These are phyloP conservation scores for Phania funesta DNA, from an alignment of 2,888 invertebrate genomes.

Conservation along the genomic window DNA sequence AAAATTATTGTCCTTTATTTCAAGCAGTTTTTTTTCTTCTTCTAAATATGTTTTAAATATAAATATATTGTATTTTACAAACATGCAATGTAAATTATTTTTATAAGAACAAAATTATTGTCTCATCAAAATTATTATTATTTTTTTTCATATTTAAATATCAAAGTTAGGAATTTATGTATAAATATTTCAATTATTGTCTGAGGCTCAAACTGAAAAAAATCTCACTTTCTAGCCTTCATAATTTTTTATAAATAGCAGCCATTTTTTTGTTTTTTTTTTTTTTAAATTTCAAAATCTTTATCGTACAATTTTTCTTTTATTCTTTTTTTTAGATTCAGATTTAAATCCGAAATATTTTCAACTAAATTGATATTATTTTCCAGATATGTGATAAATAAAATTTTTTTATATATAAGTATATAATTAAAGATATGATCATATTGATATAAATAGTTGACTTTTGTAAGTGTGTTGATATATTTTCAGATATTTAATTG, in stretches of 20 bases:
- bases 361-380: constrained; percentile 61
- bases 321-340: constrained; percentile 40
- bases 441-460: constrained; percentile 67
- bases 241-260: constrained; percentile 64
- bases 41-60: constrained; percentile 14
- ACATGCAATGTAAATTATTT: constrained; percentile 59
- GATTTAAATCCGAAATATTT: constrained; percentile 20
- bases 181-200: constrained; percentile 46
- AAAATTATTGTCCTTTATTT: constrained; percentile 67
- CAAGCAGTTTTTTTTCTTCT: constrained; percentile 53
- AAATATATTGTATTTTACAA: constrained; percentile 28
- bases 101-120: constrained; percentile 50
- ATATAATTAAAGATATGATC: constrained; percentile 54
- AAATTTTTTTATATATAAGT: constrained; percentile 21
- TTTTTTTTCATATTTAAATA: constrained; percentile 39
- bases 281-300: constrained; percentile 20
- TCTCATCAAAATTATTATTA: constrained; percentile 41
- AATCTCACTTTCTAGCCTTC: constrained; percentile 35
- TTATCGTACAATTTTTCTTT: constrained; percentile 10
- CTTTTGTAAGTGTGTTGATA: constrained; percentile 26
- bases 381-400: constrained; percentile 56
- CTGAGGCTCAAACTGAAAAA: constrained; percentile 50
- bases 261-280: constrained; percentile 46
- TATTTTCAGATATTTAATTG: constrained; percentile 54
- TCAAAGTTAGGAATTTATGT: constrained; percentile 54